A percentile compares a stretch with the other conserved stretches of the same genome.
Evolutionary conservation across 2,113 vertebrate genomes (phyloP).

Genomic region (Eulemur macaco): DNA sequence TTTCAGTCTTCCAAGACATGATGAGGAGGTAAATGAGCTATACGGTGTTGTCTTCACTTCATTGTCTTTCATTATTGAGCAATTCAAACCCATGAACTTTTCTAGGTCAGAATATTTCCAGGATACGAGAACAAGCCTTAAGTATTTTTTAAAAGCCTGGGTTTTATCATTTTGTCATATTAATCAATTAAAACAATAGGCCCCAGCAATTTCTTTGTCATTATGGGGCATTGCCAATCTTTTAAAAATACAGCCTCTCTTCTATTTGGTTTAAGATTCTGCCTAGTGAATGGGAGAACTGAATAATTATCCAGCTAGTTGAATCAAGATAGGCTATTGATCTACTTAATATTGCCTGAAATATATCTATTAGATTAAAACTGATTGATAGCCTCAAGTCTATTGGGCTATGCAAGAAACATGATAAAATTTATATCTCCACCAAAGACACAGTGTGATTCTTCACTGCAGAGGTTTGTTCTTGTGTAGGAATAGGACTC

Average conservation of each 20-base stretch:
- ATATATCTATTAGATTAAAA: conserved; percentile 55
- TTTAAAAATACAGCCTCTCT: conserved; percentile 29
- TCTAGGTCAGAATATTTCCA: conserved; percentile 55
- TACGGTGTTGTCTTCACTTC: conserved; percentile 50
- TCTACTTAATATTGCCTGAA: conserved; percentile 67
- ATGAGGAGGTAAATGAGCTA: conserved; percentile 56
- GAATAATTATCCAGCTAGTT: conserved; percentile 69
- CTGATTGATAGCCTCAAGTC: background rate
- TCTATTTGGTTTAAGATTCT: conserved; percentile 39
- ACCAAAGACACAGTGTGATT: background rate
- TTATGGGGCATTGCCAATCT: background rate
- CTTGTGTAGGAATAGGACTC: background rate
- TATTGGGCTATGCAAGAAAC: conserved; percentile 27
- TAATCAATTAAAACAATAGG: conserved; percentile 56
- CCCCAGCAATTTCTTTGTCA: conserved; percentile 32
- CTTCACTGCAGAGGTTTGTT: background rate
- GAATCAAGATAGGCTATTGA: conserved; percentile 60
- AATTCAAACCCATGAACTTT: conserved; percentile 41
- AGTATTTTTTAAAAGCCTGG: background rate
- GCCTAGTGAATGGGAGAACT: conserved; percentile 41
- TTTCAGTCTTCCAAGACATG: background rate
- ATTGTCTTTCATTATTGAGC: conserved; percentile 66
- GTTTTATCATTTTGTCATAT: conserved; percentile 54
- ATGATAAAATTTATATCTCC: conserved; percentile 15
- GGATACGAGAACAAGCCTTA: background rate